Base-by-base conservation (phyloP, 2,888 invertebrate genomes). In the Pachymerium ferrugineum region DNA sequence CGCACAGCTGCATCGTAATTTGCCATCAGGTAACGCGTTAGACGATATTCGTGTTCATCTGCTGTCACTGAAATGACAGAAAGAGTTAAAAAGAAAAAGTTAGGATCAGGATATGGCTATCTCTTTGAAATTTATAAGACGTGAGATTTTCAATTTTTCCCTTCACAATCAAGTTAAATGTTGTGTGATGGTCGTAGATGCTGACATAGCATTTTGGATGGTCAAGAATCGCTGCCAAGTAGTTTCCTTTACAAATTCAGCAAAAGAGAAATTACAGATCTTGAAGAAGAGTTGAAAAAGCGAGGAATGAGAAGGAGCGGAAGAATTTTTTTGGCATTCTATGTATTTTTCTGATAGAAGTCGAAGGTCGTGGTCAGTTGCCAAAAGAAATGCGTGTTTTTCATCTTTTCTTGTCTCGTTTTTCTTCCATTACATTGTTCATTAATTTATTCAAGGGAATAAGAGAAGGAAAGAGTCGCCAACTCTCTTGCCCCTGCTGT, bases 1-100 rank as follows among this genome's bases (percentile, higher is more conserved):
- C 92, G 77, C 19, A 84, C 81, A 0, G 90, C 90, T 8, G 90
- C 87, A 80, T 92, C 91, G 83, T 93, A 93, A 80, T 86, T 87
- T 78, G 87, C 85, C 88, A 91, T 88, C 78, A 92, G 84, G 79
- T 89, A 87, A 74, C 88, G 87, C 77, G 90, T 87, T 78, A 92
- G 84, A 77, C 89, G 85, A 79, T 90, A 89, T 81, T 91, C 91
- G 78, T 89, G 87, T 80, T 90, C 90, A 80, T 89, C 89, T 70
- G 79, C 79, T n/a, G 25, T 28, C 22, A 74, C 75, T 71, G 16
- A 30, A 69, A 30, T n/a, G 14, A 35, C 38, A 12, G 29, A 30
- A 29, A 68, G n/a, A 67, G 12, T 38, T 38, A 54, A 22, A 22
- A 54, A 3, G 38, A 38, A 38, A 38, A 14, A 38, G 8, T 4